Evolutionary conservation across 2,888 invertebrate genomes (phyloP).

Genomic region (Drosophila mulleri): DNA sequence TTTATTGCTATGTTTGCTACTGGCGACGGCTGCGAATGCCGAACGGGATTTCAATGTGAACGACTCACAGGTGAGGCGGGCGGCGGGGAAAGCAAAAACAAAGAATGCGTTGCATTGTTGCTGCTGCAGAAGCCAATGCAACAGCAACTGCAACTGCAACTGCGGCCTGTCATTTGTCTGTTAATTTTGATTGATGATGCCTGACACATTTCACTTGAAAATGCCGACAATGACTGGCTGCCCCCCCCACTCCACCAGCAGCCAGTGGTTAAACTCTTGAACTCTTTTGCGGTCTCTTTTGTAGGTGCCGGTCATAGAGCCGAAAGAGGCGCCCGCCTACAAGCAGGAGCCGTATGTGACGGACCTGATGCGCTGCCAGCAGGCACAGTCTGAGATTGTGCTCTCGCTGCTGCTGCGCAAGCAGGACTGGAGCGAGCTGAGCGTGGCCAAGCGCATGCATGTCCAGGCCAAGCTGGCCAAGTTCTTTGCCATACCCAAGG

Average conservation of each 20-base stretch:
- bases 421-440: slow-evolving; percentile 82
- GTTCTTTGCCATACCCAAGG: slow-evolving; percentile 85
- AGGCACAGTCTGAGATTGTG: slow-evolving; percentile 82
- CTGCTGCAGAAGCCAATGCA: not conserved
- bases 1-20: slow-evolving; percentile 48
- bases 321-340: slow-evolving; percentile 80
- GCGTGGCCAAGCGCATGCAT: slow-evolving; percentile 79
- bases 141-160: slow-evolving; percentile 5
- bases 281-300: slow-evolving; percentile 27
- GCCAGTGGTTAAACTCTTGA: slow-evolving; percentile 27
- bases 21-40: slow-evolving; percentile 49
- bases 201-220: slow-evolving; percentile 65
- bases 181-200: slow-evolving; percentile 74
- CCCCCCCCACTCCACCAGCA: not conserved
- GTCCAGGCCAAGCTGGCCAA: slow-evolving; percentile 83
- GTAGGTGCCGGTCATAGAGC: slow-evolving; percentile 82
- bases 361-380: slow-evolving; percentile 81
- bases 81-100: slow-evolving; percentile 2
- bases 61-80: slow-evolving; percentile 83
- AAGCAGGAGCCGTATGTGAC: slow-evolving; percentile 79
- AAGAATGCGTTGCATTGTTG: slow-evolving; percentile 28
- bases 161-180: slow-evolving; percentile 57
- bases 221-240: slow-evolving; percentile 41
- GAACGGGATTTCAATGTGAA: slow-evolving; percentile 84
- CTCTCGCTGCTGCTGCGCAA: slow-evolving; percentile 83